Base-by-base conservation (phyloP, 2,888 invertebrate genomes). In the Biston betularia region DNA sequence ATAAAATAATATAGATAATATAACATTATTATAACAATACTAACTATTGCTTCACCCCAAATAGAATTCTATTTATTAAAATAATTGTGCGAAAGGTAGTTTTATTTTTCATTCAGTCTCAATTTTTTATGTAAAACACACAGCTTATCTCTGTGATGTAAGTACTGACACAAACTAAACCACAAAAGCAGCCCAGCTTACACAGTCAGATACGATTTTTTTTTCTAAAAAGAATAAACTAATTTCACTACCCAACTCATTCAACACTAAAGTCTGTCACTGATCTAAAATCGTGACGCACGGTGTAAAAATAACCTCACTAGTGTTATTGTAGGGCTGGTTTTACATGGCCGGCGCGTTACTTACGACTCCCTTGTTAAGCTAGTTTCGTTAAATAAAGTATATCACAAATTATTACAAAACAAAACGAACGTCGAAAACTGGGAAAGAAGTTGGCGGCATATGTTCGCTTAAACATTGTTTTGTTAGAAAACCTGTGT, bases 271-370 rank as follows among this genome's bases (percentile, higher is more conserved):
- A 2, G 24, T 24, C 24, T 44, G n/a, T 12, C 44, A 44, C 46
- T 1, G 15, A 49, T 33, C 14, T 24, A 50, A 40, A 53, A 53
- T 61, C 52, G 50, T 56, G 52, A 50, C 69, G 52, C 44, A 40
- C 4, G 15, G 48, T 66, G 40, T 56, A 53, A 66, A 53, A 49
- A 15, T 14, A 52, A 34, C 42, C 42, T 65, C 24, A 45, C 15
- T 48, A 40, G n/a, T 49, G 49, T 60, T 38, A 56, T 59, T 65
- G 49, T 55, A 54, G 66, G 67, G 60, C 12, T 10, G 12, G 44
- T 44, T 38, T 0, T 9, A 38, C 38, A 38, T 6, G 6, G 9
- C 9, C 8, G 6, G 8, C 6, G 6, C 6, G 38, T 38, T 38
- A 6, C 4, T 35, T 6, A 38, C 6, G 38, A 38, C 38, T 38